Percentiles rank a stretch among this genome's conserved stretches.
Evolutionary conservation across 2,797 vertebrate genomes (phyloP).

Genomic region (Peromyscus attwateri): DNA sequence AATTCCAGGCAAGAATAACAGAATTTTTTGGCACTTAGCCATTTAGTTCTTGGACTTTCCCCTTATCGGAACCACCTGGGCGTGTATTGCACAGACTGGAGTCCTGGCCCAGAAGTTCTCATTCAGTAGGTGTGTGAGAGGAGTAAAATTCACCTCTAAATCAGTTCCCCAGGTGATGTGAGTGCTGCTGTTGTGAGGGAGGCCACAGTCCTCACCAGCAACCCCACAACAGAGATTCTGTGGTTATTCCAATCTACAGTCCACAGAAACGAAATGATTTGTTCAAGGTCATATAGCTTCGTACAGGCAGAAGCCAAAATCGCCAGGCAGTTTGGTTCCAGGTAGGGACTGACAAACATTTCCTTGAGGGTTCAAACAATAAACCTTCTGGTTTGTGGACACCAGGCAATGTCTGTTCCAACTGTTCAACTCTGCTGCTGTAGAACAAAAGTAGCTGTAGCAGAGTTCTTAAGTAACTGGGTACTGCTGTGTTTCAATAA

Average conservation of each 20-base stretch:
- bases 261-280: conserved; percentile 1
- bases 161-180: neutral
- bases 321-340: neutral
- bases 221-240: neutral
- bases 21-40: neutral
- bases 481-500: neutral
- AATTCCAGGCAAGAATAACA: neutral
- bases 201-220: neutral
- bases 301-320: neutral
- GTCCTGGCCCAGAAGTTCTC: neutral
- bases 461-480: neutral
- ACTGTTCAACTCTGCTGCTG: neutral
- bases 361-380: neutral
- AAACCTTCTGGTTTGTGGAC: neutral
- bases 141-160: neutral
- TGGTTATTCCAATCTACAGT: neutral
- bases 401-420: neutral
- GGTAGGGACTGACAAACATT: neutral
- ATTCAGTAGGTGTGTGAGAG: neutral
- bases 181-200: neutral
- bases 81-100: neutral
- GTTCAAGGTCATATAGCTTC: neutral
- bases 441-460: neutral
- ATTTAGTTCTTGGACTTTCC: conserved; percentile 4
- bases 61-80: neutral